These are phyloP conservation scores for Datnioides undecimradiatus DNA, from an alignment of 2,113 vertebrate species.

Conservation along the genomic window DNA sequence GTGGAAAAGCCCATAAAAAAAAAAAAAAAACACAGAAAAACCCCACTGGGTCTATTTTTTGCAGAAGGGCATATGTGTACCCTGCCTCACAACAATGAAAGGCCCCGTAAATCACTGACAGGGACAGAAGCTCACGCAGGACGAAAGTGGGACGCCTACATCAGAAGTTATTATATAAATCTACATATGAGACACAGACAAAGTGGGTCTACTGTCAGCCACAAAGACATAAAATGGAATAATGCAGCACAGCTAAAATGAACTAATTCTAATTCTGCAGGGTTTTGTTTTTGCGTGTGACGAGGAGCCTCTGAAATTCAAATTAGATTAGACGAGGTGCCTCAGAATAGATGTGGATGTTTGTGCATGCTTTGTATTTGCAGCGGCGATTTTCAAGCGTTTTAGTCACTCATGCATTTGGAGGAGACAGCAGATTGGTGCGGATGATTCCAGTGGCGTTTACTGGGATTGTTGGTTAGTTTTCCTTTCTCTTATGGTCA, in stretches of 20 bases:
- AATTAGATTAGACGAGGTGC: constrained; percentile 13
- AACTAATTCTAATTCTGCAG: constrained; percentile 12
- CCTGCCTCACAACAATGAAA: not conserved
- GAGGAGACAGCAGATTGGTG: too few relatives aligned
- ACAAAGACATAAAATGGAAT: not conserved
- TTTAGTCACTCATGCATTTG: not conserved
- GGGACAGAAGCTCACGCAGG: not conserved
- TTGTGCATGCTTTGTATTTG: not conserved
- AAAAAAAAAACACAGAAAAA: too few relatives aligned
- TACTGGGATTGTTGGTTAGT: not conserved
- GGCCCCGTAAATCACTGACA: constrained; percentile 32
- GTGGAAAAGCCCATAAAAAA: not conserved
- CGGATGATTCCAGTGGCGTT: too few relatives aligned
- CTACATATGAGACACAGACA: not conserved
- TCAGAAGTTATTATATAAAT: not conserved
- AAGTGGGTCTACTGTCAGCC: not conserved
- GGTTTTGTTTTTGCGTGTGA: constrained; percentile 4
- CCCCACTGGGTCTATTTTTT: constrained; percentile 33
- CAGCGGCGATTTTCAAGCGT: not conserved
- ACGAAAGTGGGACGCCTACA: not conserved
- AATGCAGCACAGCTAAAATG: not conserved
- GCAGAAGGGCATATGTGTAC: not conserved
- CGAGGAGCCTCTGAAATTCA: constrained; percentile 19
- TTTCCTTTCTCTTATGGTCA: too few relatives aligned
- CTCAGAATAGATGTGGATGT: constrained; percentile 16